A percentile compares a stretch with the other conserved stretches of the same genome.
Evolutionary conservation across 2,888 invertebrate genomes (phyloP).

Genomic region (Patella ulyssiponensis): DNA sequence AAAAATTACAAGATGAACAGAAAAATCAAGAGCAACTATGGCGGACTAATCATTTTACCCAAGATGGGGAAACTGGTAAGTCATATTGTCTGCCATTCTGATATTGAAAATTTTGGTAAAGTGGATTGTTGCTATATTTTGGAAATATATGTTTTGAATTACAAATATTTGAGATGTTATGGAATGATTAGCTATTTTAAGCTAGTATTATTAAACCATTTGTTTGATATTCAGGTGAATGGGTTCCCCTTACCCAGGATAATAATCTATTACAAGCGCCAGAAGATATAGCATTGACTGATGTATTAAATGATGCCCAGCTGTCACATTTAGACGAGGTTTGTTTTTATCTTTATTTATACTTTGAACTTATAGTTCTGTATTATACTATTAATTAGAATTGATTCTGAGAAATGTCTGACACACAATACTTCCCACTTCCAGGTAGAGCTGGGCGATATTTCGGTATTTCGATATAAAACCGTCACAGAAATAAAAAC

Average conservation of each 20-base stretch:
- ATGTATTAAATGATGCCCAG: slow-evolving; percentile 1
- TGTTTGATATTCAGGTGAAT: slow-evolving; percentile 55
- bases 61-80: slow-evolving; percentile 75
- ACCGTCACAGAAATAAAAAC: no score
- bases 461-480: no score
- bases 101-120: no score
- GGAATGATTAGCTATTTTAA: background rate
- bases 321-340: background rate
- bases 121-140: no score
- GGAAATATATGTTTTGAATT: no score
- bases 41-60: slow-evolving; percentile 58
- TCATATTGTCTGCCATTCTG: background rate
- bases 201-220: slow-evolving; percentile 7
- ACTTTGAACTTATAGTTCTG: no score
- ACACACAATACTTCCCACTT: no score
- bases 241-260: slow-evolving; percentile 51
- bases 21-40: slow-evolving; percentile 53
- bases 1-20: slow-evolving; percentile 54
- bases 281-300: slow-evolving; percentile 6
- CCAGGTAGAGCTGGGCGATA: no score
- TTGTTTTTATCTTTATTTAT: no score
- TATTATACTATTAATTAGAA: no score
- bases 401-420: no score
- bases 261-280: slow-evolving; percentile 36
- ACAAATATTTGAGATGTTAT: background rate